Evolutionary conservation across 2,888 invertebrate genomes (phyloP).

Genomic region (Lumbricus terrestris): DNA sequence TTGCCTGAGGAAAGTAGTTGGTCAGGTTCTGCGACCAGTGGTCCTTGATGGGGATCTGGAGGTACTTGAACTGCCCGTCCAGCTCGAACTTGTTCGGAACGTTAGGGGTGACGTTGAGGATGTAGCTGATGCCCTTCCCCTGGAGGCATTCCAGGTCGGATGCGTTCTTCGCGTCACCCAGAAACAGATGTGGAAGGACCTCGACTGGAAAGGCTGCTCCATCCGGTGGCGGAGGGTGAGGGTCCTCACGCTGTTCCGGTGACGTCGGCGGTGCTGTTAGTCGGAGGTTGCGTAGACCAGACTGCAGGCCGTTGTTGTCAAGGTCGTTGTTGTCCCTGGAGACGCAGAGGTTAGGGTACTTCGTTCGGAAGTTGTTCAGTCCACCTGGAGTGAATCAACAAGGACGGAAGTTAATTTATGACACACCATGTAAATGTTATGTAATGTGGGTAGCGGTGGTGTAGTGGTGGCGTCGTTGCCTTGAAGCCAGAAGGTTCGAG

Average conservation of each 20-base stretch:
- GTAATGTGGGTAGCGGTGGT: too few relatives aligned
- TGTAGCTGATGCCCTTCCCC: conserved; percentile 85
- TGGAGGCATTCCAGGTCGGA: conserved; percentile 84
- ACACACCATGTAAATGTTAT: neutral
- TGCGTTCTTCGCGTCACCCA: conserved; percentile 92
- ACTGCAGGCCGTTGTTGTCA: neutral
- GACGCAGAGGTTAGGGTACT: conserved; percentile 31
- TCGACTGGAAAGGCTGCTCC: conserved; percentile 76
- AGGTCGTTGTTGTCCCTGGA: neutral
- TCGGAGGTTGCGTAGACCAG: neutral
- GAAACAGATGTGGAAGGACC: conserved; percentile 87
- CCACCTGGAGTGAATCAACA: conserved; percentile 32
- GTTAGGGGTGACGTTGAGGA: conserved; percentile 93
- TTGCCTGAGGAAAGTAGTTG: conserved; percentile 89
- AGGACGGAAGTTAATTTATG: neutral
- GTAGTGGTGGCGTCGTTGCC: too few relatives aligned
- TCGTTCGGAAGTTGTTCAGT: conserved; percentile 26
- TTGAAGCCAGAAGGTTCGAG: too few relatives aligned
- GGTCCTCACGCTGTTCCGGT: neutral
- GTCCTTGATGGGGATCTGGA: conserved; percentile 95
- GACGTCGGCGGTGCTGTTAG: neutral
- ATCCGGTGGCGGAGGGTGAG: neutral
- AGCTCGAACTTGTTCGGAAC: conserved; percentile 88
- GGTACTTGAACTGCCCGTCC: conserved; percentile 79
- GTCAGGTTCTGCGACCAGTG: conserved; percentile 95